phyloP scores from a whole-genome alignment of 2,797 vertebrate genomes.

The Pseudochaenichthys georgianus region DNA sequence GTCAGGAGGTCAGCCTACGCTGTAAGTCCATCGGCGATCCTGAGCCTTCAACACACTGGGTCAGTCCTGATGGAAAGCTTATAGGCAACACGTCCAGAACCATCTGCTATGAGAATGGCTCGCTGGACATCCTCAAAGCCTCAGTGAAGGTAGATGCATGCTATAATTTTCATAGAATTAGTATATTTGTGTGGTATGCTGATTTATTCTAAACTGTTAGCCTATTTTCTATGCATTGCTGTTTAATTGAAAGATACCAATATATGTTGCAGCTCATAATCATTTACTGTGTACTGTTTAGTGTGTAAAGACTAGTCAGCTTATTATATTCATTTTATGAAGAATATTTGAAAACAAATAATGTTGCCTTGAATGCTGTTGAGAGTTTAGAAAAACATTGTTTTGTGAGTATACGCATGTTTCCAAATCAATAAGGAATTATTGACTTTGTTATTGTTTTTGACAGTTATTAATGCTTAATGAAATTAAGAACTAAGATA shows the following conservation, averaged over 20 bases:
- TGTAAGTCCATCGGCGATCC: slow-evolving; percentile 95
- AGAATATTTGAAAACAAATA: neutral
- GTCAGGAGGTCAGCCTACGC: slow-evolving; percentile 89
- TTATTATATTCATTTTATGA: neutral
- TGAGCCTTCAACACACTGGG: slow-evolving; percentile 93
- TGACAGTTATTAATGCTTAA: no score
- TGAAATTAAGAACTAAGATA: no score
- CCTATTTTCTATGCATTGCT: neutral
- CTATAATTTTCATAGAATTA: rapidly evolving
- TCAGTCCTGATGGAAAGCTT: slow-evolving; percentile 91
- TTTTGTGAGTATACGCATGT: neutral
- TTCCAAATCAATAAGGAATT: no score
- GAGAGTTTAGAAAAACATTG: neutral
- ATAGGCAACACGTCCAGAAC: slow-evolving; percentile 92
- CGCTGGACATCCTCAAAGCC: slow-evolving; percentile 89
- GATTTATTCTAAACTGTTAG: neutral
- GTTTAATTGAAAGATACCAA: no score
- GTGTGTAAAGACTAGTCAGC: neutral
- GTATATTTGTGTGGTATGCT: neutral
- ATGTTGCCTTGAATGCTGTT: neutral
- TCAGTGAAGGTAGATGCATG: slow-evolving; percentile 70
- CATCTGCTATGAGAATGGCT: slow-evolving; percentile 92
- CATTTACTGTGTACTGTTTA: no score
- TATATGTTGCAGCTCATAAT: no score
- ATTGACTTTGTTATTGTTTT: no score